phyloP scores from a whole-genome alignment of 53 echinoderm and acorn worm genomes.

The Paracentrotus lividus region DNA sequence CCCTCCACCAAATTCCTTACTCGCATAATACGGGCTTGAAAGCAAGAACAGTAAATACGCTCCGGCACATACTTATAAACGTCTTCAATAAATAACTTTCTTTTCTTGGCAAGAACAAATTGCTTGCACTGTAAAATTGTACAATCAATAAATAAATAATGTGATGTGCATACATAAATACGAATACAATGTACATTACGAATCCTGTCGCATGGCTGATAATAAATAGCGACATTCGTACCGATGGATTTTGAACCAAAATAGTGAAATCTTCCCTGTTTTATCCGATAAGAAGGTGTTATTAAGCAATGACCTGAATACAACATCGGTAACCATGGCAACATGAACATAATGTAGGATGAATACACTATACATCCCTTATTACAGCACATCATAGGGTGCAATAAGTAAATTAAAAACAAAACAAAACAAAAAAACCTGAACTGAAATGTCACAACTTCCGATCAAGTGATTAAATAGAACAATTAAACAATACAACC shows the following conservation, averaged over 20 bases:
- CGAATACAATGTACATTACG: constrained; percentile 62
- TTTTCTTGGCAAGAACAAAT: constrained; percentile 28
- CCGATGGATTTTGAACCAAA: not conserved
- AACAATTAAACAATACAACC: no score
- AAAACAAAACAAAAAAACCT: not conserved
- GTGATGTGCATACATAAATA: constrained; percentile 61
- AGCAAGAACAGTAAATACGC: constrained; percentile 27
- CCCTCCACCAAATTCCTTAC: not conserved
- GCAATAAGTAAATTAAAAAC: not conserved
- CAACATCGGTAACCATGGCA: constrained; percentile 20
- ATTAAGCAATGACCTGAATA: constrained; percentile 24
- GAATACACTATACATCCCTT: not conserved
- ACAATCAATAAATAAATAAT: constrained; percentile 54
- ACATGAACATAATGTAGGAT: not conserved
- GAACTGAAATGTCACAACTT: not conserved
- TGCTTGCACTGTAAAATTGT: constrained; percentile 59
- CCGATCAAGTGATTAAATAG: no score
- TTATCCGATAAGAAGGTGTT: constrained; percentile 32
- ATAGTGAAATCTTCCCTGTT: constrained; percentile 36
- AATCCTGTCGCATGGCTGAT: constrained; percentile 5
- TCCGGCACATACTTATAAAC: constrained; percentile 32
- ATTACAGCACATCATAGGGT: not conserved
- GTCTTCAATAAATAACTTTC: constrained; percentile 32
- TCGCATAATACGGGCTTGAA: not conserved
- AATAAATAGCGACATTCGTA: constrained; percentile 8